These are phyloP conservation scores for Xestobium rufovillosum DNA, from an alignment of 2,888 invertebrate genomes.

Conservation along the genomic window DNA sequence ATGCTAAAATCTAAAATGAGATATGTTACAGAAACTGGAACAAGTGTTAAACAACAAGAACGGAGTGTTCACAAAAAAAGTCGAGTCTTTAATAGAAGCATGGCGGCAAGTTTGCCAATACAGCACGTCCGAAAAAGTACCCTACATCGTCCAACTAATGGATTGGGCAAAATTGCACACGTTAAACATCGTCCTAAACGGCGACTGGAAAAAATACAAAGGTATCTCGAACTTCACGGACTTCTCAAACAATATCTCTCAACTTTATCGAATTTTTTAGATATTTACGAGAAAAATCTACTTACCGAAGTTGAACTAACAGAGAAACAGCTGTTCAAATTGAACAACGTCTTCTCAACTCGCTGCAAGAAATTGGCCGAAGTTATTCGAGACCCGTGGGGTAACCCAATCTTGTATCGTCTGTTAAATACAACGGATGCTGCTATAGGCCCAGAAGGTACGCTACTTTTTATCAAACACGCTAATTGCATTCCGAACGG, in stretches of 20 bases:
- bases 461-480: too few relatives aligned
- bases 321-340: slow-evolving; percentile 31
- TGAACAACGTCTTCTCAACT: slow-evolving; percentile 34
- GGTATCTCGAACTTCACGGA: slow-evolving; percentile 24
- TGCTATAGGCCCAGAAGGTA: slow-evolving; percentile 37
- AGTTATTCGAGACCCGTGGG: slow-evolving; percentile 40
- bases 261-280: slow-evolving; percentile 21
- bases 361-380: slow-evolving; percentile 38
- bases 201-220: slow-evolving; percentile 38
- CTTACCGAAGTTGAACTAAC: slow-evolving; percentile 34
- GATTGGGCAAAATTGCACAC: slow-evolving; percentile 42
- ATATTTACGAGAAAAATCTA: slow-evolving; percentile 26
- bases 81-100: slow-evolving; percentile 35
- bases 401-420: slow-evolving; percentile 33
- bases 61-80: slow-evolving; percentile 34
- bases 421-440: slow-evolving; percentile 35
- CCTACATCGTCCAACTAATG: slow-evolving; percentile 37
- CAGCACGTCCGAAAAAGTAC: slow-evolving; percentile 31
- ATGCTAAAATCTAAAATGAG: neutral
- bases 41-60: slow-evolving; percentile 36
- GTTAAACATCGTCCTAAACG: slow-evolving; percentile 38
- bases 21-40: slow-evolving; percentile 39
- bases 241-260: slow-evolving; percentile 7
- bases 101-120: slow-evolving; percentile 35
- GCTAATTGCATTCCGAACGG: too few relatives aligned